Conservation (phyloP, 2,888 invertebrate species). For the Agrochola litura region DNA sequence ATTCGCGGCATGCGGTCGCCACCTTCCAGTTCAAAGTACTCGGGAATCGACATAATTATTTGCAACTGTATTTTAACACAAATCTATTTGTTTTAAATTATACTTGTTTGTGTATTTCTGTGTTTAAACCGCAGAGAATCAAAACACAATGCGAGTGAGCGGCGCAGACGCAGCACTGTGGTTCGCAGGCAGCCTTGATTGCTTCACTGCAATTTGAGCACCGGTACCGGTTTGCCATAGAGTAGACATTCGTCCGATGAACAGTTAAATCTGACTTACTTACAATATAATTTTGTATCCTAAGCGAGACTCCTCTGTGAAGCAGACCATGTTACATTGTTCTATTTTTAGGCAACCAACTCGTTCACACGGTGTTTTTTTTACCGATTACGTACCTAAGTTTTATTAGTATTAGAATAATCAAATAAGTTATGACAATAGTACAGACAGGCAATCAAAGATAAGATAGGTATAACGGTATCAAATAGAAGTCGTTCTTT, state of each 20-base stretch:
- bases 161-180: constrained; percentile 56
- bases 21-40: constrained; percentile 81
- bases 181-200: constrained; percentile 64
- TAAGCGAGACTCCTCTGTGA: constrained; percentile 22
- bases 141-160: constrained; percentile 71
- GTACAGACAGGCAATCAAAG: not conserved
- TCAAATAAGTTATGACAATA: not conserved
- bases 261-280: constrained; percentile 27
- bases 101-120: constrained; percentile 45
- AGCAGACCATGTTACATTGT: constrained; percentile 20
- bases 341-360: constrained; percentile 17
- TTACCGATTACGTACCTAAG: not conserved
- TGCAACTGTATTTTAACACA: constrained; percentile 16
- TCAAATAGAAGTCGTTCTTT: not conserved
- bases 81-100: not conserved
- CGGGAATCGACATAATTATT: constrained; percentile 75
- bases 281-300: constrained; percentile 24
- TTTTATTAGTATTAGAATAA: not conserved
- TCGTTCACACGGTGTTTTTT: constrained; percentile 25
- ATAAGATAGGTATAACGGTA: not conserved
- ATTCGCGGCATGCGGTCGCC: constrained; percentile 93
- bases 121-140: constrained; percentile 64
- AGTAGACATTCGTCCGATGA: constrained; percentile 55
- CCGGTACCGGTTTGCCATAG: constrained; percentile 65
- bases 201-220: constrained; percentile 28